These are phyloP conservation scores for Nyctereutes procyonoides DNA, from an alignment of 2,113 vertebrate species.

Conservation along the genomic window DNA sequence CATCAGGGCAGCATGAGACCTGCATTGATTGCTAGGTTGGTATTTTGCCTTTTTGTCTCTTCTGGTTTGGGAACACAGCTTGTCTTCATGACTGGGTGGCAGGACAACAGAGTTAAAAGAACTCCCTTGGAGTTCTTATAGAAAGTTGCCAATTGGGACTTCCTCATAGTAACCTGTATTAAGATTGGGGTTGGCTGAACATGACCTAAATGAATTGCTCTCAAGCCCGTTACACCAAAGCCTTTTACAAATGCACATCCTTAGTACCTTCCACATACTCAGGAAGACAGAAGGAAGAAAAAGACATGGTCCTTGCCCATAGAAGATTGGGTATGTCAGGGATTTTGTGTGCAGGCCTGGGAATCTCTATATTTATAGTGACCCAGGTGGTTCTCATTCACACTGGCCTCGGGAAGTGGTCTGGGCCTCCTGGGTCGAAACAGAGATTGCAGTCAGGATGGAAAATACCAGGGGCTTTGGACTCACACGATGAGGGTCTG, in stretches of 20 bases:
- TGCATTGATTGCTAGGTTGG: neutral
- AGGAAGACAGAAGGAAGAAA: neutral
- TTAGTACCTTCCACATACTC: neutral
- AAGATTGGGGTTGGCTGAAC: neutral
- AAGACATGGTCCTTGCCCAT: neutral
- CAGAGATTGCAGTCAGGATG: neutral
- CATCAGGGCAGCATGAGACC: neutral
- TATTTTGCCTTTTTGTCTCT: constrained; percentile 19
- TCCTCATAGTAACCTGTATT: neutral
- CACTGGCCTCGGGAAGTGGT: neutral
- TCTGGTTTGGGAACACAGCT: neutral
- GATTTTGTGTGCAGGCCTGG: neutral
- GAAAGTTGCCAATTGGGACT: neutral
- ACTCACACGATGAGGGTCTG: neutral
- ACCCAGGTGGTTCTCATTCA: neutral
- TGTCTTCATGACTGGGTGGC: neutral
- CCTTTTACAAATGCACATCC: neutral
- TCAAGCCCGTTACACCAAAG: neutral
- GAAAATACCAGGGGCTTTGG: neutral
- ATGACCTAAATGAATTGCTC: neutral
- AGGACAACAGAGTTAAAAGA: neutral
- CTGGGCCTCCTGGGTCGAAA: neutral
- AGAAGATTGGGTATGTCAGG: neutral
- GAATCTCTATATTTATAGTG: neutral
- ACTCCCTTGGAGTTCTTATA: neutral